These are phyloP conservation scores for Seira ritae DNA, from an alignment of 2,888 invertebrate species.

Conservation along the genomic window DNA sequence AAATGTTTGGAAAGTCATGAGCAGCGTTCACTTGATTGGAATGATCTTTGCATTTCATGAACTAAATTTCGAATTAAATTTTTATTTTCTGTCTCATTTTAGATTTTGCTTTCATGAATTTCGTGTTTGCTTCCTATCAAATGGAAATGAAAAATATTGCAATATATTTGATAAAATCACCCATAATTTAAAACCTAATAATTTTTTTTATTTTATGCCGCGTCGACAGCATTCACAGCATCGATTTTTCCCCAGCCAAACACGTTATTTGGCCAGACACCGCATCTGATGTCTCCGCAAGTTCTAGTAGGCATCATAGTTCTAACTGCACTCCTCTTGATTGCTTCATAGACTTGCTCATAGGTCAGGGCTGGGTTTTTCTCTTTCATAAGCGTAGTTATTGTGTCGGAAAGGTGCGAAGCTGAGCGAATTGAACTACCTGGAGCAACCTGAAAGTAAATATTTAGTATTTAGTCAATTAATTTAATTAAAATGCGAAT, in stretches of 20 bases:
- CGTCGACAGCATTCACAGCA: slow-evolving; percentile 31
- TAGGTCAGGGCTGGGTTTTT: slow-evolving; percentile 6
- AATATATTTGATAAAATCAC: no score
- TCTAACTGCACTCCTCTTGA: neutral
- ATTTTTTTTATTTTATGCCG: slow-evolving; percentile 18
- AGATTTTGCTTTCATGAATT: no score
- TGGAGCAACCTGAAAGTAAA: neutral
- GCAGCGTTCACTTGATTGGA: no score
- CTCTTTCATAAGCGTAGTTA: slow-evolving; percentile 23
- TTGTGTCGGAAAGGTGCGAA: neutral
- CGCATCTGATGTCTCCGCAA: neutral
- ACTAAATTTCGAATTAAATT: no score
- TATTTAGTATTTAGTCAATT: no score
- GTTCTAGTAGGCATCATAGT: neutral
- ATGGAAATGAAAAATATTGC: no score
- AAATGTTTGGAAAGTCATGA: no score
- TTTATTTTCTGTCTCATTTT: no score
- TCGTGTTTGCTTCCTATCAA: no score
- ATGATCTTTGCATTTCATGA: no score
- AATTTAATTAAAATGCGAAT: no score
- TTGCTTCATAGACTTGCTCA: neutral
- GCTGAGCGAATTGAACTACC: slow-evolving; percentile 6
- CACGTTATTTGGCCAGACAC: slow-evolving; percentile 29
- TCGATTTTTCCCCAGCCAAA: slow-evolving; percentile 26
- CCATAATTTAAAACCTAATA: no score